Evolutionary conservation across 2,113 vertebrate species (phyloP).

Genomic region (Noturus placidus): DNA sequence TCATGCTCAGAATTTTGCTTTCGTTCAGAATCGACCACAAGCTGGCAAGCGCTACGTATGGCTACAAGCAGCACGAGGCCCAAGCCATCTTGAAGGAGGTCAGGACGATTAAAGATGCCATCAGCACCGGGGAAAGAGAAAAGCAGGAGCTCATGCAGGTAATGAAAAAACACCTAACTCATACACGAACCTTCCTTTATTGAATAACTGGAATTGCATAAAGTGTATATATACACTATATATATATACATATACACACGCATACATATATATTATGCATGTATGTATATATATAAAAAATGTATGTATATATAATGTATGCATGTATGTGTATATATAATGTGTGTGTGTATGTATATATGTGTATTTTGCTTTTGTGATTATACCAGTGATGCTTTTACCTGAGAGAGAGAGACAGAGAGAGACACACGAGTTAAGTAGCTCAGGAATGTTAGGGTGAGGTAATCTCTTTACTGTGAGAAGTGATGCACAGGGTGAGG

Average conservation of each 20-base stretch:
- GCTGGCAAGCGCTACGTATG: constrained; percentile 83
- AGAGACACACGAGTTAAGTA: neutral
- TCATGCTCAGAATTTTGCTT: neutral
- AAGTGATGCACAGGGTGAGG: constrained; percentile 42
- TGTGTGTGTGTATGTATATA: neutral
- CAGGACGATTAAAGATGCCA: constrained; percentile 90
- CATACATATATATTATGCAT: too few species aligned
- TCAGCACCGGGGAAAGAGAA: constrained; percentile 92
- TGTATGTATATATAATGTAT: too few species aligned
- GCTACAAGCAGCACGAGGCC: constrained; percentile 91
- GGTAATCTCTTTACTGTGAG: constrained; percentile 46
- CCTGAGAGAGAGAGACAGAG: neutral
- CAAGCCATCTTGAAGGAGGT: constrained; percentile 95
- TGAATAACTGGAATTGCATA: neutral
- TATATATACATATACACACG: too few species aligned
- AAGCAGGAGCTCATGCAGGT: constrained; percentile 97
- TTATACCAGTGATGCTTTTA: neutral
- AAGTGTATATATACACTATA: neutral
- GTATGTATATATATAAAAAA: too few species aligned
- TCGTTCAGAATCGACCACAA: constrained; percentile 88
- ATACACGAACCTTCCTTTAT: too few species aligned
- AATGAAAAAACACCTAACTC: constrained; percentile 3
- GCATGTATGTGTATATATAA: too few species aligned
- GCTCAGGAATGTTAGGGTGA: constrained; percentile 39
- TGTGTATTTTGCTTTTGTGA: neutral